Base-by-base conservation (phyloP, 2,797 vertebrate genomes). In the Melanotaenia boesemani region DNA sequence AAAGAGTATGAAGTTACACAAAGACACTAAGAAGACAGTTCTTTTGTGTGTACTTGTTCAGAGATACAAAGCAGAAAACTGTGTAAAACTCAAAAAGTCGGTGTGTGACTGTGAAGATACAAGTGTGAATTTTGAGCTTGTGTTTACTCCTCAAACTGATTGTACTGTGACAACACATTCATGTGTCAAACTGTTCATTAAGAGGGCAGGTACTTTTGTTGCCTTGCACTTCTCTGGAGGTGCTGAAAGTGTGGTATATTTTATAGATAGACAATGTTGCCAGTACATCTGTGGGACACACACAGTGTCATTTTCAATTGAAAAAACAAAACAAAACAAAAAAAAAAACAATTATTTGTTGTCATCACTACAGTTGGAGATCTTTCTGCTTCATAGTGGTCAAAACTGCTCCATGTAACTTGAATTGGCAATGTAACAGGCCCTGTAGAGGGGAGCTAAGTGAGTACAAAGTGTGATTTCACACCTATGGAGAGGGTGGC, bases 401-500 rank as follows among this genome's bases (percentile, higher is more conserved):
- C 66, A 70, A 79, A 85, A 75, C 26, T 50, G 46, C 74, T 72
- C 68, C 55, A 71, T 79, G 68, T 50, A 84, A 74, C 68, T 85
- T 88, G 79, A 79, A 81, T 86, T 68, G 81, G 63, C 70, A 55
- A 64, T 67, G 57, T 83, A 74, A 76, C 30, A 5, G 82, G 80
- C 77, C 24, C 56, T 70, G 72, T 12, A 50, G 76, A 81, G 72
- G 75, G 62, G 77, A 88, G 86, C 78, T 78, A 88, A 89, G 81
- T 82, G 32, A 90, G 83, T 71, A 89, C 88, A 88, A 85, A 89
- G 88, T 92, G 91, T 91, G 90, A 92, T 88, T 92, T 93, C 91
- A 90, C 91, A 93, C 91, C 91, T 92, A 91, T 85, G 65, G 87
- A 64, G 85, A 79, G 82, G 85, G 86, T 88, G 90, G 87, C 77